A percentile compares a stretch with the other conserved stretches of the same genome.
These are phyloP conservation scores for Crotalus viridis DNA, from an alignment of 2,113 vertebrate species.

Conservation along the genomic window DNA sequence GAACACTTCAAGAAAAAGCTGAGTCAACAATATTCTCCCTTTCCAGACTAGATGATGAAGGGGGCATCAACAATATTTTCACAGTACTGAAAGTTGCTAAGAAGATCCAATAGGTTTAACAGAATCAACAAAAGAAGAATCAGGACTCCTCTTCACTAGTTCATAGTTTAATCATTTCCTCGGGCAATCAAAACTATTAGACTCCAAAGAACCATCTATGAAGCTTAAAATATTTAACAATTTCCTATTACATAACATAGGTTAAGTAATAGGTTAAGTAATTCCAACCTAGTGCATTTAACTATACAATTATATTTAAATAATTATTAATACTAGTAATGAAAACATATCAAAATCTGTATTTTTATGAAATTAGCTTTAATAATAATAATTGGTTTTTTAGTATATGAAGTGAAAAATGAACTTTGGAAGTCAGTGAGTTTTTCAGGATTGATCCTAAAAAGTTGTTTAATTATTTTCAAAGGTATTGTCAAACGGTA, in stretches of 20 bases:
- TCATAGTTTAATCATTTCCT: background rate
- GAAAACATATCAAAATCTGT: background rate
- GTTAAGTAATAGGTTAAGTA: background rate
- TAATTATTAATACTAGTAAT: background rate
- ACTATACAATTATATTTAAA: background rate
- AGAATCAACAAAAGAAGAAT: background rate
- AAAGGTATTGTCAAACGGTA: constrained; percentile 92
- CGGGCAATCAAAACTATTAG: background rate
- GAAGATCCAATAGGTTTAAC: background rate
- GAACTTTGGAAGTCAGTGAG: background rate
- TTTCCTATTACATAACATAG: background rate
- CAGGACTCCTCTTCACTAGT: background rate
- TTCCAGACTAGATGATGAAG: background rate
- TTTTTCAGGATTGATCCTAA: background rate
- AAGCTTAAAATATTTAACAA: background rate
- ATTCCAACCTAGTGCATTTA: background rate
- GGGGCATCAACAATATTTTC: background rate
- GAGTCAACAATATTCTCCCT: background rate
- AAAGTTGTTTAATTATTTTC: constrained; percentile 42
- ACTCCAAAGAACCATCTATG: background rate
- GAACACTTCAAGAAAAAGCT: background rate
- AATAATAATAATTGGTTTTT: background rate
- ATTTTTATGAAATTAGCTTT: background rate
- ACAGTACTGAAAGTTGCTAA: background rate
- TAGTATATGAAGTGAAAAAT: background rate